Conservation (phyloP, 2,797 vertebrate genomes). For the Acropternis orthonyx region DNA sequence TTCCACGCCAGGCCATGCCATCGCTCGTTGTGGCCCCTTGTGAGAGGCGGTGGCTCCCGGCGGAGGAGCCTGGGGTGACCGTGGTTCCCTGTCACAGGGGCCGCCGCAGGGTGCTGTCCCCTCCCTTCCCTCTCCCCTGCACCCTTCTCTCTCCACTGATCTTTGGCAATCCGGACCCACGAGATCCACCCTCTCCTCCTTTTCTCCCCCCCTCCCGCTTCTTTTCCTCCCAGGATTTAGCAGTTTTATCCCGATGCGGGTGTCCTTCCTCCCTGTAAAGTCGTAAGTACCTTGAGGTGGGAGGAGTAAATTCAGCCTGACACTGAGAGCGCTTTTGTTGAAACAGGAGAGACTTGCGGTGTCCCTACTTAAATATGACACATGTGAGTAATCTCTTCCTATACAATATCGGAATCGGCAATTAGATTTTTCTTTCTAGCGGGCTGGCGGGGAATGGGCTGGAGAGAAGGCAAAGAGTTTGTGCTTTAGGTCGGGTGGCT, state of each 20-base stretch:
- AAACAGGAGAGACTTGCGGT: conserved; percentile 48
- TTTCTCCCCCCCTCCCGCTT: not conserved
- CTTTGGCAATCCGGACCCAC: not conserved
- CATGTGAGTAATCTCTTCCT: conserved; percentile 55
- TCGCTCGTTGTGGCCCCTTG: not conserved
- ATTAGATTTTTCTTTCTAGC: conserved; percentile 35
- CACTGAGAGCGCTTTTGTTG: conserved; percentile 58
- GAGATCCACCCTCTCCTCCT: conserved; percentile 5
- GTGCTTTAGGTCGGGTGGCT: not conserved
- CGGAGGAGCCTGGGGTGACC: not conserved
- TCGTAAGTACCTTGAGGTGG: conserved; percentile 65
- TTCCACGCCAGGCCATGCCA: not conserved
- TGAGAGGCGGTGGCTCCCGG: not conserved
- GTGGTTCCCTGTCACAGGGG: not conserved
- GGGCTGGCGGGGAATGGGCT: not conserved
- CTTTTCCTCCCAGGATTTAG: conserved; percentile 52
- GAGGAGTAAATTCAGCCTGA: conserved; percentile 54
- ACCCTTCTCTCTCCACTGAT: not conserved
- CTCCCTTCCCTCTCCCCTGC: not conserved
- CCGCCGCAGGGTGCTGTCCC: not conserved
- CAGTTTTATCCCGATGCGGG: conserved; percentile 41
- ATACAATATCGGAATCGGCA: conserved; percentile 38
- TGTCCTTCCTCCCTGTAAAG: conserved; percentile 47
- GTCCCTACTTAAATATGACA: conserved; percentile 65
- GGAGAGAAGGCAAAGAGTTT: not conserved